Conservation (phyloP, 2,888 invertebrate species). For the Liodrosophila aerea region DNA sequence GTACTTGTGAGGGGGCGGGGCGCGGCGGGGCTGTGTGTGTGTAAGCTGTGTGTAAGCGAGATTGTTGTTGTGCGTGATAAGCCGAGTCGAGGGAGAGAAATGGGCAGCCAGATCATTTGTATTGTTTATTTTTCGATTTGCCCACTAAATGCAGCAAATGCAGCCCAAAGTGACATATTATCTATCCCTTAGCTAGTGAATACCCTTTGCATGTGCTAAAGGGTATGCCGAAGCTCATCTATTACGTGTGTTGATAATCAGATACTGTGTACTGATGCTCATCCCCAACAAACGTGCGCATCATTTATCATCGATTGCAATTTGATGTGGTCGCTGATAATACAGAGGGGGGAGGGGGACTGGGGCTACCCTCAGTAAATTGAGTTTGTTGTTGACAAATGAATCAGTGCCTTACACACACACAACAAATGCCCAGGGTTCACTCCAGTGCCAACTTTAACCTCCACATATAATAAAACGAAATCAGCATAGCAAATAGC, state of each 20-base stretch:
- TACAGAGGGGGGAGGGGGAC: not conserved
- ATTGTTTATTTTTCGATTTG: conserved; percentile 76
- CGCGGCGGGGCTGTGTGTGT: conserved; percentile 37
- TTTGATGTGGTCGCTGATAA: conserved; percentile 42
- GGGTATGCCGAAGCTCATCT: not conserved
- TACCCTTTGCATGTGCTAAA: not conserved
- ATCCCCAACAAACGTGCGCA: conserved; percentile 28
- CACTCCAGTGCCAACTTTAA: conserved; percentile 8
- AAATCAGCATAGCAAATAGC: conserved; percentile 46
- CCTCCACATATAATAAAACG: conserved; percentile 16
- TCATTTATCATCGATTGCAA: conserved; percentile 73
- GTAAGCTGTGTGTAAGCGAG: conserved; percentile 55
- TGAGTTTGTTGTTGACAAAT: conserved; percentile 35
- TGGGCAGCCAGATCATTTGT: conserved; percentile 58
- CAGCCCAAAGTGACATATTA: conserved; percentile 64
- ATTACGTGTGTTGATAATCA: no score
- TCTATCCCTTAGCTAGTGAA: conserved; percentile 40
- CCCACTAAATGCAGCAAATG: conserved; percentile 55
- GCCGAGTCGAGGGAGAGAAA: conserved; percentile 32
- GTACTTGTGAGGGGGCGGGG: conserved; percentile 31
- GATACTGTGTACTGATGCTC: no score
- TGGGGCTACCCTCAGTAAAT: conserved; percentile 7
- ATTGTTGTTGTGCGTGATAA: conserved; percentile 60
- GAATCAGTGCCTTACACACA: conserved; percentile 4
- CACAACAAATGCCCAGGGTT: not conserved